Evolutionary conservation across 2,113 vertebrate species (phyloP).

Genomic region (Paradisaea rubra): DNA sequence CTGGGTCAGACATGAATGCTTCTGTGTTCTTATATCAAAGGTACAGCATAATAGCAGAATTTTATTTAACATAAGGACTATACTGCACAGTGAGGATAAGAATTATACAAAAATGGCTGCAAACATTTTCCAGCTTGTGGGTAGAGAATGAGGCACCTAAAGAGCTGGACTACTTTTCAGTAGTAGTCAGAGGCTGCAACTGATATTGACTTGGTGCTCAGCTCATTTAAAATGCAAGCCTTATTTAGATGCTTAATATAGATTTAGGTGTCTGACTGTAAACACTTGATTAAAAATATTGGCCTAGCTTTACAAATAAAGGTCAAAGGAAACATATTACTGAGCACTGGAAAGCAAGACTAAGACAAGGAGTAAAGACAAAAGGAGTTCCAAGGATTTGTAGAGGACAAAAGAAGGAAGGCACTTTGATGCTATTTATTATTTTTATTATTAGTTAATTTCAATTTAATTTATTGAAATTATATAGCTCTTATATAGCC

Average conservation of each 20-base stretch:
- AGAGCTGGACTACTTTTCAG: neutral
- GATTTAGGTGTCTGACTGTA: constrained; percentile 9
- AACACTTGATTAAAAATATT: constrained; percentile 60
- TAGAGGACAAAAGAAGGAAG: neutral
- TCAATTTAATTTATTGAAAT: neutral
- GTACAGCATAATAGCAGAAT: neutral
- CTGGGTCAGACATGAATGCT: neutral
- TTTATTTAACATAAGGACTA: neutral
- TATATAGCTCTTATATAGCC: neutral
- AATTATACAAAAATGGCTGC: neutral
- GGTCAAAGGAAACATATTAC: constrained; percentile 30
- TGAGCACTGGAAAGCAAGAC: neutral
- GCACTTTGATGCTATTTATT: neutral
- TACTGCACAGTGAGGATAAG: neutral
- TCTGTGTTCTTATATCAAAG: neutral
- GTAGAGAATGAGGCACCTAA: neutral
- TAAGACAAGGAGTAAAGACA: neutral
- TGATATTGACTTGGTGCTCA: neutral
- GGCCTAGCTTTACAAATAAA: constrained; percentile 36
- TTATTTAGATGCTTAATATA: constrained; percentile 40
- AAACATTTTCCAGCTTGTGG: neutral
- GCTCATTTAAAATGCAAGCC: constrained; percentile 31
- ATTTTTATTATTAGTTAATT: neutral
- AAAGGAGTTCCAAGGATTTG: neutral
- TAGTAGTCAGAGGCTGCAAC: neutral